phyloP scores from a whole-genome alignment of 1,140 invertebrate genomes.

The Papilio machaon region DNA sequence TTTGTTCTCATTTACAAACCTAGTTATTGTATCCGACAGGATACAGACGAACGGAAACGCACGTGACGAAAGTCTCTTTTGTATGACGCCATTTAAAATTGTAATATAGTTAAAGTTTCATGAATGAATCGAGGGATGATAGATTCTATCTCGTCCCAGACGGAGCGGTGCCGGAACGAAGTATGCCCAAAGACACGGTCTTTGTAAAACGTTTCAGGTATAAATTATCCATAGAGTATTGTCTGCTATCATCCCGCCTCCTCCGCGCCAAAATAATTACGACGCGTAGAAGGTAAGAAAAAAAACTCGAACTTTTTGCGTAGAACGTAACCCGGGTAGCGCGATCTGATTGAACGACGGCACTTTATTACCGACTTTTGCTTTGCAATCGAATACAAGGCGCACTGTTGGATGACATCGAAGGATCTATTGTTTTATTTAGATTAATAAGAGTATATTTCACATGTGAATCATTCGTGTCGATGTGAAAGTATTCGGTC shows the following conservation, averaged over 20 bases:
- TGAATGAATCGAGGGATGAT: conserved; percentile 52
- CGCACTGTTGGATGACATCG: conserved; percentile 22
- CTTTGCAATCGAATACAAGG: conserved; percentile 18
- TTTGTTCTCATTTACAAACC: conserved; percentile 36
- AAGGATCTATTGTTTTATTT: conserved; percentile 24
- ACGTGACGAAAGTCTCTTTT: conserved; percentile 55
- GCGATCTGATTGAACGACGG: conserved; percentile 72
- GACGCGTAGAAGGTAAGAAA: conserved; percentile 69
- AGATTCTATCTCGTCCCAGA: conserved; percentile 60
- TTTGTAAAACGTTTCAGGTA: conserved; percentile 76
- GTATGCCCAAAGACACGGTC: conserved; percentile 52
- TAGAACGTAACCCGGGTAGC: conserved; percentile 66
- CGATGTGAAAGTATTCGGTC: conserved; percentile 56
- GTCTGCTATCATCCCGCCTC: conserved; percentile 67
- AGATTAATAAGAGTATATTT: not conserved
- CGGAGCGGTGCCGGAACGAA: conserved; percentile 60
- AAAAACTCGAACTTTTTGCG: conserved; percentile 70
- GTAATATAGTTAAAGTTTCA: conserved; percentile 57
- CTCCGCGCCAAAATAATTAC: conserved; percentile 72
- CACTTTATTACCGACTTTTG: conserved; percentile 53
- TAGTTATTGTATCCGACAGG: conserved; percentile 47
- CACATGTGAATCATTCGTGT: conserved; percentile 42
- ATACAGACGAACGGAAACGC: conserved; percentile 61
- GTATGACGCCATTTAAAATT: conserved; percentile 48
- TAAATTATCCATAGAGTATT: conserved; percentile 67